Evolutionary conservation across 2,888 invertebrate genomes (phyloP), one percentile per base, ranked within the genome.

Genomic region (Synergus laeviventris): DNA sequence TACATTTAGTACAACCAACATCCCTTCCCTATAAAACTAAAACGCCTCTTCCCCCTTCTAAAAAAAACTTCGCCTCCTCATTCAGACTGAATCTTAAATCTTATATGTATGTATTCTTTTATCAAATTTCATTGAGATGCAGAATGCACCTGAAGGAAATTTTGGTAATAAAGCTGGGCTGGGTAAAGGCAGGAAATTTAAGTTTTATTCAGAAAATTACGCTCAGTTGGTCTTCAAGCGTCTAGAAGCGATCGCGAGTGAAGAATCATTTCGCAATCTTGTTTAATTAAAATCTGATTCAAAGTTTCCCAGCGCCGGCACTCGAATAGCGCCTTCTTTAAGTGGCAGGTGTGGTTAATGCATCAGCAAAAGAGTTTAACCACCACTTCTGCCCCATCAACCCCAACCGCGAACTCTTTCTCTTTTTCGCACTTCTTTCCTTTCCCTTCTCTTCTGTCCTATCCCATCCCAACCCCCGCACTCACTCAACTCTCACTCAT

Each of bases 281-380:
- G 87, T 90, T 91, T 90, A 91, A 91, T 91, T 91, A 91, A 91
- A 90, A 89, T 90, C 87, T 89, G 89, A 90, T 90, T 89, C 88
- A 85, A 88, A 87, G 86, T 87, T 85, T 86, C 76, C 84, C 83
- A 81, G 74, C 54, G 80, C 76, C 77, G 77, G 70, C 76, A 79
- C 82, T 78, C 75, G 73, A 78, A 79, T 45, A 75, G 76, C 77
- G 79, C 70, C 78, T 80, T 81, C 76, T 75, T 77, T 74, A 76
- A 75, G 75, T 79, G 83, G 80, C 89, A 87, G 89, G 85, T 90
- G 90, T 82, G 90, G 89, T 90, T 90, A 90, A 90, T 89, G 89
- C 88, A 87, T 89, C 87, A 85, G 86, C 85, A 80, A 87, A 89
- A 87, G 88, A 87, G 86, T 88, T 87, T 85, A 84, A 84, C 85